These are phyloP conservation scores for Streblospio benedicti DNA, from an alignment of 1,140 invertebrate genomes.

Conservation along the genomic window DNA sequence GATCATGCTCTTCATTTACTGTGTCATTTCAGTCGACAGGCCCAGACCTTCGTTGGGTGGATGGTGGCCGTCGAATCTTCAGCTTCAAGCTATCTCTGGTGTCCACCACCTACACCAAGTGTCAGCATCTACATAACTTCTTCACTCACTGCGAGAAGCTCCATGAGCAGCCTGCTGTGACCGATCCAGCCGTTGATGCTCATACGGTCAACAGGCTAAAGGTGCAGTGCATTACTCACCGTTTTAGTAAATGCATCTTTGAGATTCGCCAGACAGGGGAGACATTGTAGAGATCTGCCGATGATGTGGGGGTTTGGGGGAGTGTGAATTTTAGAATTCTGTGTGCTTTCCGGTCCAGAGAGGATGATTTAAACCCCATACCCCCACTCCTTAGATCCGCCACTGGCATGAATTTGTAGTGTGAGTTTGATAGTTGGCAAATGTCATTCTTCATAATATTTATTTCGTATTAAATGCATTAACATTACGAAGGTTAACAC, in stretches of 20 bases:
- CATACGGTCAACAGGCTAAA: conserved; percentile 79
- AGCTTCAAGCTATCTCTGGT: conserved; percentile 70
- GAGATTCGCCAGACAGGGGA: not conserved
- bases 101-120: conserved; percentile 75
- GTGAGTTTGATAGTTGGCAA: no score
- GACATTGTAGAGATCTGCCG: not conserved
- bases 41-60: conserved; percentile 85
- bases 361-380: no score
- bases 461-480: no score
- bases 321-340: no score
- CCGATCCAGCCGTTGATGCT: conserved; percentile 56
- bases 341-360: no score
- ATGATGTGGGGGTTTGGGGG: not conserved
- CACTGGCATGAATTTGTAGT: no score
- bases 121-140: conserved; percentile 76
- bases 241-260: no score
- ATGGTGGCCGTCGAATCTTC: conserved; percentile 76
- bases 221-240: no score
- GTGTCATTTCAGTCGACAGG: conserved; percentile 75
- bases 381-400: no score
- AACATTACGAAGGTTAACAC: no score
- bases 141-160: conserved; percentile 55
- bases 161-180: conserved; percentile 52
- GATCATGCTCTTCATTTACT: no score
- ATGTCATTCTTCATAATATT: no score